A percentile compares a stretch with the other conserved stretches of the same genome.
phyloP scores from a whole-genome alignment of 2,888 invertebrate genomes.

The Dorcus hopei region DNA sequence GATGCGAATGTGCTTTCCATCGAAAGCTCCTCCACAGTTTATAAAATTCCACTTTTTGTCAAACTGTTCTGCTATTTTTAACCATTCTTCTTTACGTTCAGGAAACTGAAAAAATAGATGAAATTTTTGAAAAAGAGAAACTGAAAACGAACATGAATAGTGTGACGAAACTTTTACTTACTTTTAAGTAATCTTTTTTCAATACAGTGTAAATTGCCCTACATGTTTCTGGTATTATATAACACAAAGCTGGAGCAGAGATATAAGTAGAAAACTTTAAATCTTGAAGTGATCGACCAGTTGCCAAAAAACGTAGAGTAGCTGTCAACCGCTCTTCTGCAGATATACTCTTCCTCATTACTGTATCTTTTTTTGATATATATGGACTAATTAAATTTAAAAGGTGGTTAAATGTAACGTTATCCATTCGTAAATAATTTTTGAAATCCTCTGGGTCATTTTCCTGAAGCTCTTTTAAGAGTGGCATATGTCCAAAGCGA shows the following conservation, averaged over 20 bases:
- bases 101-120: slow-evolving; percentile 2
- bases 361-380: not conserved
- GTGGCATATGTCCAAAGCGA: no score
- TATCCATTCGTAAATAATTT: slow-evolving; percentile 5
- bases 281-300: no score
- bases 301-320: no score
- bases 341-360: no score
- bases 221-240: slow-evolving; percentile 4
- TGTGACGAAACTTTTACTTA: not conserved
- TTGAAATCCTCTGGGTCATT: slow-evolving; percentile 6
- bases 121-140: not conserved
- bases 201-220: not conserved
- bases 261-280: no score
- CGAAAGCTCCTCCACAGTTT: slow-evolving; percentile 5
- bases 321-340: no score
- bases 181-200: no score
- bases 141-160: not conserved
- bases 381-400: not conserved
- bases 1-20: slow-evolving; percentile 1
- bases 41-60: slow-evolving; percentile 1
- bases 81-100: not conserved
- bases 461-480: no score
- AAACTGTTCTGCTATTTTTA: not conserved
- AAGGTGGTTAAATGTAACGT: not conserved
- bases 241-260: not conserved